Base-by-base conservation (phyloP, 2,797 vertebrate species). In the Sebastes aleutianus region DNA sequence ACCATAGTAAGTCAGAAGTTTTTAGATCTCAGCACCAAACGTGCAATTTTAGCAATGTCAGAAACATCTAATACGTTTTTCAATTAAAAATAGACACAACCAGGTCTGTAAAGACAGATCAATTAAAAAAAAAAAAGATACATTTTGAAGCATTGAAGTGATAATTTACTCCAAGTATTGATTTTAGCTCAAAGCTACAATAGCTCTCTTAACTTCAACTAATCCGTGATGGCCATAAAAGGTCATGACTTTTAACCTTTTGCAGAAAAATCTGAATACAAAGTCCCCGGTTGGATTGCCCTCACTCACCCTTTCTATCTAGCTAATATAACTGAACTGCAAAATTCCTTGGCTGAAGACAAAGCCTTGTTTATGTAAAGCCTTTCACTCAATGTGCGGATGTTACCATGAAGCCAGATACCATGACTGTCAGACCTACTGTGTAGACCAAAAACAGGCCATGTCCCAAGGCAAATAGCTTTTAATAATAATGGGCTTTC, bases 361-460 rank as follows among this genome's bases (percentile, higher is more conserved):
- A 85, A 83, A 86, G 74, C 11, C 34, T 62, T 86, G 72, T 87
- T 90, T 90, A 89, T 70, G 57, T 71, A 65, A 81, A 61, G 24
- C 29, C 13, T 74, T 79, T 79, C 14, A 54, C 11, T 74, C 62
- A 83, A 65, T 72, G 74, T 63, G 31, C 8, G 71, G 69, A 83
- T 82, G 82, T 63, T 77, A 88, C 63, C 14, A 67, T 62, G 77
- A 82, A 70, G 61, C 27, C 39, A 70, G 39, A 85, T 16, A 78
- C 61, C 54, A 47, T 72, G 53, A 85, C 79, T 43, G 76, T 63
- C 72, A 67, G 67, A 70, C n/a, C 43, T 13, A 47, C 16, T 58
- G 13, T 32, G 63, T 16, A 22, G 36, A 76, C 22, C 32, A 39
- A 73, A 80, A 79, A 70, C 26, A 34, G 22, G 11, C 4, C 16